These are phyloP conservation scores for Steinernema carpocapsae DNA, from an alignment of 2,888 invertebrate genomes.

Conservation along the genomic window DNA sequence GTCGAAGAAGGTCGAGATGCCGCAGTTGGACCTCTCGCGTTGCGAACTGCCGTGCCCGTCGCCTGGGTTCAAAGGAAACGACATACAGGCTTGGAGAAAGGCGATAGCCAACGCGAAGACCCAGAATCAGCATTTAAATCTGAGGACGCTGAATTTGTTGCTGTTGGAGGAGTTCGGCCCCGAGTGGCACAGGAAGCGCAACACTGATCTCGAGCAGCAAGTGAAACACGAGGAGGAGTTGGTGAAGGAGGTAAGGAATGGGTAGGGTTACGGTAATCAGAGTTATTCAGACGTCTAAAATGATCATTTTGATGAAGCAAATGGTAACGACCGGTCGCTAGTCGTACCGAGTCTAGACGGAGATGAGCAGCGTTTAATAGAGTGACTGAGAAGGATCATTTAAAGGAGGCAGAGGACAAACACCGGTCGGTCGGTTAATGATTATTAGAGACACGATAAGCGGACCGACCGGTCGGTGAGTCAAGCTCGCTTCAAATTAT, in stretches of 20 bases:
- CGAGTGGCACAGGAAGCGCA: conserved; percentile 53
- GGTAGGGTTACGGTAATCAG: conserved; percentile 37
- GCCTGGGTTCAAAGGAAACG: conserved; percentile 52
- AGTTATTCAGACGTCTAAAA: not conserved
- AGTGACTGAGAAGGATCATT: too few relatives aligned
- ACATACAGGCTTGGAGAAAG: conserved; percentile 60
- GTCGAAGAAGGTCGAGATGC: conserved; percentile 60
- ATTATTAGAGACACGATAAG: too few relatives aligned
- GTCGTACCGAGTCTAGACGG: too few relatives aligned
- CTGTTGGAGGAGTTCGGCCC: conserved; percentile 61
- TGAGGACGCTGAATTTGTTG: conserved; percentile 62
- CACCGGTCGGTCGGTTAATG: too few relatives aligned
- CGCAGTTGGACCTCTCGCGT: conserved; percentile 63
- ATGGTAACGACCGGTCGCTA: too few relatives aligned
- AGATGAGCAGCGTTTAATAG: too few relatives aligned
- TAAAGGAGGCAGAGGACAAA: too few relatives aligned
- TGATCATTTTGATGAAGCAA: too few relatives aligned
- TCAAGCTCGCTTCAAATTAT: too few relatives aligned
- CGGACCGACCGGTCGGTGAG: too few relatives aligned
- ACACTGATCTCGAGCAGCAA: conserved; percentile 47
- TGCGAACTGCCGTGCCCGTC: conserved; percentile 64
- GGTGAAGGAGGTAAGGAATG: conserved; percentile 46
- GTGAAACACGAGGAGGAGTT: conserved; percentile 46
- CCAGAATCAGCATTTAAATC: conserved; percentile 61
- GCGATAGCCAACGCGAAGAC: conserved; percentile 59